Evolutionary conservation across 2,113 vertebrate species (phyloP).

Genomic region (Antechinus stuartii): DNA sequence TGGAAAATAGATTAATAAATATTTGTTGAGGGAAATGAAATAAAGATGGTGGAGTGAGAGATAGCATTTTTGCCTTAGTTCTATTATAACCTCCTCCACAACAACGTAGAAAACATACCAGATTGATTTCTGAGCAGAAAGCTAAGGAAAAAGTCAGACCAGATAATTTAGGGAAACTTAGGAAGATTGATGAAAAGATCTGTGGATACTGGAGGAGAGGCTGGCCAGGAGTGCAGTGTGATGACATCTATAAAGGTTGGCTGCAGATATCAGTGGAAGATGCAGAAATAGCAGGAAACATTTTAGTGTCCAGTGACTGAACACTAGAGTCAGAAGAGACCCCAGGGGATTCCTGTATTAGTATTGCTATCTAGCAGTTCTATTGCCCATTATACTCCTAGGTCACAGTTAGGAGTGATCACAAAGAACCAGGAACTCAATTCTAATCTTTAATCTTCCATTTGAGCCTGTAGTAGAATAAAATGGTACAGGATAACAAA

Average conservation of each 20-base stretch:
- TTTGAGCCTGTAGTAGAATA: not conserved
- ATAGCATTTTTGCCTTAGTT: too few relatives aligned
- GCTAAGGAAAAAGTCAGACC: not conserved
- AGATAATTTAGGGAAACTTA: not conserved
- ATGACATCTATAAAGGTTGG: not conserved
- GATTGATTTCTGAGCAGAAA: not conserved
- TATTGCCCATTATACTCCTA: not conserved
- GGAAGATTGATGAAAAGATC: not conserved
- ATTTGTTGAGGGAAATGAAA: not conserved
- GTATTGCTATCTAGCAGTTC: too few relatives aligned
- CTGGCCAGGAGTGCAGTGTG: not conserved
- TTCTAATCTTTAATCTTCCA: not conserved
- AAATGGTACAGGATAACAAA: not conserved
- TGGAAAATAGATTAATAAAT: not conserved
- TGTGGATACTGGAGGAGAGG: not conserved
- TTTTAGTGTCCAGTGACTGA: not conserved
- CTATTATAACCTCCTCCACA: not conserved
- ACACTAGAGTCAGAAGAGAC: too few relatives aligned
- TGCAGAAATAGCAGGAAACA: too few relatives aligned
- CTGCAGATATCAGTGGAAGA: not conserved
- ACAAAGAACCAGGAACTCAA: not conserved
- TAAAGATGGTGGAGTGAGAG: too few relatives aligned
- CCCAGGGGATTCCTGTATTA: not conserved
- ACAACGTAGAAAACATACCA: not conserved
- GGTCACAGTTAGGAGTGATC: not conserved